Conservation (phyloP, 2,888 invertebrate genomes). For the Drosophila ezoana region DNA sequence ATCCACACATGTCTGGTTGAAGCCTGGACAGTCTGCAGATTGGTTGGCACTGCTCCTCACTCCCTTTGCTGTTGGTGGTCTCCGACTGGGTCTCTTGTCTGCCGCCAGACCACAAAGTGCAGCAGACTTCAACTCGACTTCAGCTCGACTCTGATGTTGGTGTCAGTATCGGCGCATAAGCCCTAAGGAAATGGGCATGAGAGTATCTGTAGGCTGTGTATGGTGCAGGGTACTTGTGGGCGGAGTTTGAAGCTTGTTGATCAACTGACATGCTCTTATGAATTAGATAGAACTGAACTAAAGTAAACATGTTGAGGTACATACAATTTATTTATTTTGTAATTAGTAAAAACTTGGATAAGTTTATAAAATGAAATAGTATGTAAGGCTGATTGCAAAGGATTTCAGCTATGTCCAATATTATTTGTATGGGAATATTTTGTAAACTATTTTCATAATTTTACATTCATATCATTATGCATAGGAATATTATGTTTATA, state of each 20-base stretch:
- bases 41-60: not conserved
- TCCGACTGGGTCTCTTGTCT: conserved; percentile 4
- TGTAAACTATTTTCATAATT: no score
- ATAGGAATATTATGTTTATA: no score
- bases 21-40: conserved; percentile 10
- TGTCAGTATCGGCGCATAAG: conserved; percentile 28
- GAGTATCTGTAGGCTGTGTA: conserved; percentile 2
- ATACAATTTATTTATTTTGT: no score
- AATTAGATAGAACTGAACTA: no score
- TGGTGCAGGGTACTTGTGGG: conserved; percentile 2
- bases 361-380: no score
- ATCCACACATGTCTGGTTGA: not conserved
- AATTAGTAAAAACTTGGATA: no score
- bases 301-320: no score
- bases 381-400: no score
- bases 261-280: not conserved
- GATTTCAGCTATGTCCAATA: no score
- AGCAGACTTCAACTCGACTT: conserved; percentile 10
- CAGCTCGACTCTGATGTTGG: conserved; percentile 10
- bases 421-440: no score
- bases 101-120: conserved; percentile 35
- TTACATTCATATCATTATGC: no score
- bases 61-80: conserved; percentile 31
- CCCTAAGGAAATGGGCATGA: not conserved
- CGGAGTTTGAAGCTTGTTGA: not conserved